Percentiles rank a stretch among this genome's conserved stretches.
These are phyloP conservation scores for Grammomys dolichurus DNA, from an alignment of 2,113 vertebrate species.

Conservation along the genomic window DNA sequence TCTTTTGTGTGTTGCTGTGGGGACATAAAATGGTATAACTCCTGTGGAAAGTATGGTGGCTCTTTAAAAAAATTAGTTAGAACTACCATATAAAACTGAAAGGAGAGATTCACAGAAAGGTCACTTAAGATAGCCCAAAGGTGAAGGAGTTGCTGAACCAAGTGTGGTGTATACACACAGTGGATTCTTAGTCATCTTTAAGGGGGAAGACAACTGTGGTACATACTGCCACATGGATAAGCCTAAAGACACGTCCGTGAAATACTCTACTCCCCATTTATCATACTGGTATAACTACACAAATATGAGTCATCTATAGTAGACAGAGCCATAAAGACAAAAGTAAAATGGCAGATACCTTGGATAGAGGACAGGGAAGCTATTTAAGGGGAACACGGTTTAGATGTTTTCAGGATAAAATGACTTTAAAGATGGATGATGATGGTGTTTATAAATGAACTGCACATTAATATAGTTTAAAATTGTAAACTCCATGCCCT, in stretches of 20 bases:
- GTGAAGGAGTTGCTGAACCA: background rate
- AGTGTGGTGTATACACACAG: background rate
- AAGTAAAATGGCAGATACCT: background rate
- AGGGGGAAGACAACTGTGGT: background rate
- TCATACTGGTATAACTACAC: background rate
- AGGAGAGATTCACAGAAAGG: background rate
- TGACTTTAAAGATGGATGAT: background rate
- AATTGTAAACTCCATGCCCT: background rate
- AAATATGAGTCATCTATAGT: background rate
- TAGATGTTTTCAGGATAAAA: background rate
- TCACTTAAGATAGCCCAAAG: background rate
- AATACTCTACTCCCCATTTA: background rate
- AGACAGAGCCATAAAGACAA: background rate
- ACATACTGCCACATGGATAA: background rate
- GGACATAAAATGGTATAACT: background rate
- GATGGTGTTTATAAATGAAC: background rate
- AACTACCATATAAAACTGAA: background rate
- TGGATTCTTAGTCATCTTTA: background rate
- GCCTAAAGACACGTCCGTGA: background rate
- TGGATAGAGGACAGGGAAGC: background rate
- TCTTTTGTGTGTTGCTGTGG: background rate
- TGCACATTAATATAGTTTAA: background rate
- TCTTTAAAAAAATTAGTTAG: constrained; percentile 6
- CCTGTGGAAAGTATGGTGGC: background rate
- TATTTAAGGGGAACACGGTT: background rate